Base-by-base conservation (phyloP, 2,113 vertebrate genomes). In the Rynchops niger region DNA sequence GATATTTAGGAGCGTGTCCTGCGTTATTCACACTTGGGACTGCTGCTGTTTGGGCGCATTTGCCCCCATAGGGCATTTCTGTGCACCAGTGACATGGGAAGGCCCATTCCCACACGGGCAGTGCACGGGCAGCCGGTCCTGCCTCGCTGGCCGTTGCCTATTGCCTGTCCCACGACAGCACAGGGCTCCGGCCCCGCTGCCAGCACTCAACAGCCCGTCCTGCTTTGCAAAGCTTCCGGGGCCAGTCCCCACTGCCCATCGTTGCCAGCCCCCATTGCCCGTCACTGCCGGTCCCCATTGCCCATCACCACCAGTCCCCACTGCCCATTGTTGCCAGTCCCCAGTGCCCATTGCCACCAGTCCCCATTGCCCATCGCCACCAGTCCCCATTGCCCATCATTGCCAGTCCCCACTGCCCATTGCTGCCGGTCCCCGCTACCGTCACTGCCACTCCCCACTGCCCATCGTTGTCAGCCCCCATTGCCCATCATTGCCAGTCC, bases 211-310 rank as follows among this genome's bases (percentile, higher is more conserved):
- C 19, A 42, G 49, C 15, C 11, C 22, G 4, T n/a, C 29, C 40
- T 10, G 42, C 49, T 20, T 5, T 4, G 22, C 45, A 12, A 3
- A 58, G 34, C 61, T 56, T 36, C 15, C 15, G 2, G 17, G 50
- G n/a, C 26, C 5, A 2, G 20, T 4, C 4, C 38, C 16, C 34
- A 3, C 43, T 38, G 34, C 34, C 58, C 29, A 8, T 40, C 4
- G 1, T 30, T 56, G 52, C 53, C 15, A 5, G 38, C 8, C 43
- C 13, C 52, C 15, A 2, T 4, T 23, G 50, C 62, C 49, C 30
- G 18, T 40, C 2, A 0, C 25, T 69, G 34, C 21, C 5, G 2
- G 16, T 4, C 3, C 38, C 16, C n/a, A n/a, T n/a, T 26, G 2
- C 42, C 42, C 42, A 42, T 42, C 42, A 42, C 12, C 14, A 12